Conservation (phyloP, 2,797 vertebrate genomes). For the Bufotes viridis region DNA sequence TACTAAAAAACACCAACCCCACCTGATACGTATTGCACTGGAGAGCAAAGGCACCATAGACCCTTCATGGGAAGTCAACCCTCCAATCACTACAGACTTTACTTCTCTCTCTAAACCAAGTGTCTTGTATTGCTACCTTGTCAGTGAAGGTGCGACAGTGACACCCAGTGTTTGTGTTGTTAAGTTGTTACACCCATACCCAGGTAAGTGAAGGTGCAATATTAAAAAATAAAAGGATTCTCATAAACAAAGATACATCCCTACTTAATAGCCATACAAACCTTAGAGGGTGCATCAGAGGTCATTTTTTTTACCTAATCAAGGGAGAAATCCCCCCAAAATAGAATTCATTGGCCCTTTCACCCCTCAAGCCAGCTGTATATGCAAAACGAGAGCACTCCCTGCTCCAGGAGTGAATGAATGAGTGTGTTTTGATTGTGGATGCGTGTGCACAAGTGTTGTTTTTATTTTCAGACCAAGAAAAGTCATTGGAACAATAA, state of each 20-base stretch:
- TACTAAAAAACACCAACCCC: conserved; percentile 35
- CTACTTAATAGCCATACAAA: conserved; percentile 56
- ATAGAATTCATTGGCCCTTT: conserved; percentile 51
- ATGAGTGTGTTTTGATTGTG: conserved; percentile 57
- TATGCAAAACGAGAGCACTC: conserved; percentile 59
- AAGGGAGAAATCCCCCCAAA: conserved; percentile 19
- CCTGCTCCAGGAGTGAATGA: conserved; percentile 56
- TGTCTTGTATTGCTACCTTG: conserved; percentile 61
- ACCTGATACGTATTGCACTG: conserved; percentile 4
- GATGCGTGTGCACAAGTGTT: conserved; percentile 58
- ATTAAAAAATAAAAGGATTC: conserved; percentile 11
- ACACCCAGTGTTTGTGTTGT: conserved; percentile 62
- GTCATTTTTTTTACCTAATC: conserved; percentile 39
- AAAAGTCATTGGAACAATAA: conserved; percentile 64
- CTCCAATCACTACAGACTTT: conserved; percentile 44
- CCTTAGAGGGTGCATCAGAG: conserved; percentile 37
- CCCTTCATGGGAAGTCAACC: conserved; percentile 5
- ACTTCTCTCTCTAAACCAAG: conserved; percentile 53
- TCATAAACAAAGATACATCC: conserved; percentile 26
- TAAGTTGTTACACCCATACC: conserved; percentile 57
- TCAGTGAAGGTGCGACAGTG: conserved; percentile 59
- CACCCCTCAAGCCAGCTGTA: conserved; percentile 61
- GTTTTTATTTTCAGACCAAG: conserved; percentile 58
- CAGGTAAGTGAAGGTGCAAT: conserved; percentile 58
- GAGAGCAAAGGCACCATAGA: conserved; percentile 7